Base-by-base conservation (phyloP, 1,140 invertebrate genomes). In the Grapholita molesta region DNA sequence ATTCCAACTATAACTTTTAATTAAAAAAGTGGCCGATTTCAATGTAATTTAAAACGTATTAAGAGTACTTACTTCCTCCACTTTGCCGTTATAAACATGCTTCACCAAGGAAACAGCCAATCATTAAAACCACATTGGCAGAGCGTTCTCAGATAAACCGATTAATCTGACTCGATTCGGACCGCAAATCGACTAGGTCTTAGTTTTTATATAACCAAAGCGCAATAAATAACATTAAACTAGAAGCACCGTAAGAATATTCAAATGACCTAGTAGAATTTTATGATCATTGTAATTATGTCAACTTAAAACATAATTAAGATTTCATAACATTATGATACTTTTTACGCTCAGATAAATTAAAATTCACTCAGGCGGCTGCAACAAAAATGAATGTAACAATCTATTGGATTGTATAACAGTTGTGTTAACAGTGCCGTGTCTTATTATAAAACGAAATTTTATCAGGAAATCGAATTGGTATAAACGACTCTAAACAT, bases 31-130 rank as follows among this genome's bases (percentile, higher is more conserved):
- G 24, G 25, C 9, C 55, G 24, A 28, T 15, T 61, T n/a, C 24
- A 61, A 28, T 3, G 55, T 61, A 32, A 15, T 32, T 61, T 61
- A 61, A 30, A 61, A 32, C 55, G 55, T 61, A 30, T 61, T 61
- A 28, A 57, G 53, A 57, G 4, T 24, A 61, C 55, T 61, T 61
- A 25, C 25, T 28, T 48, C 24, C 25, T 61, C 28, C n/a, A 61
- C 24, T 30, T 32, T 30, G 25, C n/a, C 64, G 68, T 23, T 52
- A 33, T 61, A 69, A 70, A 73, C 61, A 38, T 68, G 57, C 42
- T 66, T 48, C 66, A 78, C 70, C 69, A 32, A 73, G 76, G 73
- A 73, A 78, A 78, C 71, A 42, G 68, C 30, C 71, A 75, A 78
- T 78, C 69, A 72, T 70, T 74, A 66, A 61, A 67, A 52, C 66